Evolutionary conservation across 1,140 invertebrate species (phyloP).

Genomic region (Ostrea edulis): DNA sequence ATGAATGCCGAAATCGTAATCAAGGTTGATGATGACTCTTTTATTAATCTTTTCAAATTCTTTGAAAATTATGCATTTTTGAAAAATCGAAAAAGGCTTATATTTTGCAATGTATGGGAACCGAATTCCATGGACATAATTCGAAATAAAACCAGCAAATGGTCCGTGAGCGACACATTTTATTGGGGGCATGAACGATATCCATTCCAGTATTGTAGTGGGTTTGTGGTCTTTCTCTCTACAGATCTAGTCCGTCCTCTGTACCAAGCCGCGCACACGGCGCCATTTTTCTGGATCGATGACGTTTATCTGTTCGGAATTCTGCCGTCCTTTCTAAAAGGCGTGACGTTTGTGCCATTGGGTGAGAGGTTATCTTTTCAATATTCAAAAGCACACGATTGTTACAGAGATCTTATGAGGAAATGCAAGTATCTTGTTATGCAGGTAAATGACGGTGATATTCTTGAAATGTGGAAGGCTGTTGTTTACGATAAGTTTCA

Average conservation of each 20-base stretch:
- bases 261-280: conserved; percentile 63
- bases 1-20: conserved; percentile 81
- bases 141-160: conserved; percentile 59
- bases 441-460: conserved; percentile 53
- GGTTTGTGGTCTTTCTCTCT: conserved; percentile 66
- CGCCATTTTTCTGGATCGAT: conserved; percentile 77
- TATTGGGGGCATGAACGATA: conserved; percentile 55
- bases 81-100: conserved; percentile 49
- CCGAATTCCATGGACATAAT: conserved; percentile 63
- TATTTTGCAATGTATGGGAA: conserved; percentile 59
- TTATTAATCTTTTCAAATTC: conserved; percentile 76
- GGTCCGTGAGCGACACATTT: conserved; percentile 59
- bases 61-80: conserved; percentile 63
- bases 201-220: conserved; percentile 60
- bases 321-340: conserved; percentile 56
- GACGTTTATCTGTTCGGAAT: conserved; percentile 77
- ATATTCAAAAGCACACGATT: conserved; percentile 41
- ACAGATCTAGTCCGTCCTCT: conserved; percentile 73
- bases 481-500: conserved; percentile 48
- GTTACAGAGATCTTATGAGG: conserved; percentile 42
- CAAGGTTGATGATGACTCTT: conserved; percentile 82
- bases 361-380: conserved; percentile 49
- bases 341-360: conserved; percentile 32
- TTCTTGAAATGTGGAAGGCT: conserved; percentile 46
- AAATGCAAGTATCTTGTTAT: conserved; percentile 52